Evolutionary conservation across 2,888 invertebrate species (phyloP).

Genomic region (Congeria kusceri): DNA sequence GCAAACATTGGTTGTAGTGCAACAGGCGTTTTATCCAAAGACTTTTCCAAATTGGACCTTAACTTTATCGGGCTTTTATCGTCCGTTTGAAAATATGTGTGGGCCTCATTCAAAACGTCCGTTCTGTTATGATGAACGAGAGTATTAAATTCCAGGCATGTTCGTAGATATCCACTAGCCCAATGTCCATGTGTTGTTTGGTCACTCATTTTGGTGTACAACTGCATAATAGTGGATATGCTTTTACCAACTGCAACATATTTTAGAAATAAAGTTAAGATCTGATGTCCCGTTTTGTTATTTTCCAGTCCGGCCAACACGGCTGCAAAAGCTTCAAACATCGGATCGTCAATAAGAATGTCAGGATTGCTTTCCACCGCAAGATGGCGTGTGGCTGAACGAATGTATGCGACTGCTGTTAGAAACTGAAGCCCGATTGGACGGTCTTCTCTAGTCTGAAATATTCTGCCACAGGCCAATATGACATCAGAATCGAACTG

Average conservation of each 20-base stretch:
- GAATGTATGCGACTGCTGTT: constrained; percentile 38
- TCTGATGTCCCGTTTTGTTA: too few species aligned
- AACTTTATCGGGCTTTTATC: not conserved
- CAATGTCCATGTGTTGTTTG: too few species aligned
- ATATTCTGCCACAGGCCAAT: constrained; percentile 9
- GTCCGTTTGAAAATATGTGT: not conserved
- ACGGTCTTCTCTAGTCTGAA: constrained; percentile 4
- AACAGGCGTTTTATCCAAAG: too few species aligned
- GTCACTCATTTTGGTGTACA: too few species aligned
- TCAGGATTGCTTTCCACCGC: not conserved
- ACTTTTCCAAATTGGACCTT: not conserved
- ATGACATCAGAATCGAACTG: constrained; percentile 1
- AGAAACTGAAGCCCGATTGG: constrained; percentile 24
- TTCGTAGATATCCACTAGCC: too few species aligned
- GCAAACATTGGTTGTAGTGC: not conserved
- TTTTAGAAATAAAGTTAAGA: too few species aligned
- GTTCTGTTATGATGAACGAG: too few species aligned
- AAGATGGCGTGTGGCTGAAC: constrained; percentile 7
- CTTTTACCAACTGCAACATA: too few species aligned
- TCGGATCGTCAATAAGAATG: not conserved
- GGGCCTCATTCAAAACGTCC: too few species aligned
- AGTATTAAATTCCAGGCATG: too few species aligned
- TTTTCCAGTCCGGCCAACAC: constrained; percentile 5
- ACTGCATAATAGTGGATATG: too few species aligned
- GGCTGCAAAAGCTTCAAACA: constrained; percentile 11